phyloP scores from a whole-genome alignment of 2,797 vertebrate genomes.

The Tapirus indicus region DNA sequence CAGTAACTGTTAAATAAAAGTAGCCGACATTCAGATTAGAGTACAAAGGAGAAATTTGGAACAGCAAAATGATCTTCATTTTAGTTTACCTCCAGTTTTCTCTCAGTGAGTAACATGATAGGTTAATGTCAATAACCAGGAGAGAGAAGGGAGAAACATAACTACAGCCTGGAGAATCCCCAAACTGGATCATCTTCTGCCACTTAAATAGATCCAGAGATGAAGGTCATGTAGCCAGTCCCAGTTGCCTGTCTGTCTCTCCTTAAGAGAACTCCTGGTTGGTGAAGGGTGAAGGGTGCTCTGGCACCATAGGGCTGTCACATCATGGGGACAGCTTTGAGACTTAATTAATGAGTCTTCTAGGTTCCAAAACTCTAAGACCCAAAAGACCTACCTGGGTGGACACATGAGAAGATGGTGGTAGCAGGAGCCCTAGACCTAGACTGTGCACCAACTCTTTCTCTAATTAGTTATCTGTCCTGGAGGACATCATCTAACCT shows the following conservation, averaged over 20 bases:
- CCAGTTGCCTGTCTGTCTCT: background rate
- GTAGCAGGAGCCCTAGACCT: background rate
- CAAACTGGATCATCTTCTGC: background rate
- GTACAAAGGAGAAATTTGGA: background rate
- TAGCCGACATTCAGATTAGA: background rate
- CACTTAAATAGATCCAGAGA: background rate
- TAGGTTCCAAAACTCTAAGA: background rate
- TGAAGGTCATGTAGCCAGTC: accelerated
- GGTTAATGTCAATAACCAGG: background rate
- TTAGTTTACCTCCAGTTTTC: background rate
- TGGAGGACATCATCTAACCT: background rate
- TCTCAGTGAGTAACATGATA: background rate
- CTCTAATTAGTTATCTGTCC: background rate
- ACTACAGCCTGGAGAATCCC: background rate
- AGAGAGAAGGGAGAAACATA: background rate
- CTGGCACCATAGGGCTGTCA: background rate
- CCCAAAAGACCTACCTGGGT: background rate
- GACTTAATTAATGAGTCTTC: background rate
- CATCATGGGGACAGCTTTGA: background rate
- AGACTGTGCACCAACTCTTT: background rate
- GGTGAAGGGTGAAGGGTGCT: background rate
- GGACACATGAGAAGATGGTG: background rate
- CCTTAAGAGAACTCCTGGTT: background rate
- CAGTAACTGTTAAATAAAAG: background rate
- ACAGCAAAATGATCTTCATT: background rate